Percentiles rank a stretch among this genome's conserved stretches.
phyloP scores from a whole-genome alignment of 2,797 vertebrate species.

The Odontamblyopus lacepedii region DNA sequence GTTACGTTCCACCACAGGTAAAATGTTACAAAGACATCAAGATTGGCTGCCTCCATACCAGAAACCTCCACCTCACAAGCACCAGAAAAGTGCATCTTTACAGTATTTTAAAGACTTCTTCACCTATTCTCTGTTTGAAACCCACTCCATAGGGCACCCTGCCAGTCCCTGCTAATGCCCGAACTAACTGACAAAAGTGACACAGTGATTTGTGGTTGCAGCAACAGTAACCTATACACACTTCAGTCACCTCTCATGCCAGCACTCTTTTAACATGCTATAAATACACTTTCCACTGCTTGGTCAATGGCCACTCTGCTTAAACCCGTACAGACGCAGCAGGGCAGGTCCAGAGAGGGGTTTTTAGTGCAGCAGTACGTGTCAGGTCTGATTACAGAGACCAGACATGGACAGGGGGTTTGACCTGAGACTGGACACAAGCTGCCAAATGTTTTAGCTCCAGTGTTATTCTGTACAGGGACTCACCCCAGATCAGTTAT shows the following conservation, averaged over 20 bases:
- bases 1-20: too few species aligned
- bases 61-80: too few species aligned
- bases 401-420: neutral
- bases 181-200: slow-evolving; percentile 23
- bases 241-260: slow-evolving; percentile 12
- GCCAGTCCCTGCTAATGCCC: slow-evolving; percentile 9
- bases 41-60: too few species aligned
- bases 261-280: slow-evolving; percentile 26
- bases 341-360: slow-evolving; percentile 8
- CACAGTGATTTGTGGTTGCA: slow-evolving; percentile 18
- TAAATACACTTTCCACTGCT: slow-evolving; percentile 47
- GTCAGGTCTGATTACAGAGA: slow-evolving; percentile 31
- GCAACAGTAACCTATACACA: slow-evolving; percentile 14
- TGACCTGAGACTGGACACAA: neutral
- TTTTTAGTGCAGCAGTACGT: slow-evolving; percentile 26
- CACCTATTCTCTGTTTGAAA: too few species aligned
- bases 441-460: slow-evolving; percentile 1
- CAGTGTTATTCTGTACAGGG: neutral
- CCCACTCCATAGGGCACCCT: neutral
- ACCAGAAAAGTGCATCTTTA: too few species aligned
- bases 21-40: too few species aligned
- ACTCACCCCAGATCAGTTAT: neutral
- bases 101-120: too few species aligned
- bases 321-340: slow-evolving; percentile 12
- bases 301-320: slow-evolving; percentile 43